phyloP scores from a whole-genome alignment of 2,888 invertebrate genomes.

The Ferdinandea cuprea region DNA sequence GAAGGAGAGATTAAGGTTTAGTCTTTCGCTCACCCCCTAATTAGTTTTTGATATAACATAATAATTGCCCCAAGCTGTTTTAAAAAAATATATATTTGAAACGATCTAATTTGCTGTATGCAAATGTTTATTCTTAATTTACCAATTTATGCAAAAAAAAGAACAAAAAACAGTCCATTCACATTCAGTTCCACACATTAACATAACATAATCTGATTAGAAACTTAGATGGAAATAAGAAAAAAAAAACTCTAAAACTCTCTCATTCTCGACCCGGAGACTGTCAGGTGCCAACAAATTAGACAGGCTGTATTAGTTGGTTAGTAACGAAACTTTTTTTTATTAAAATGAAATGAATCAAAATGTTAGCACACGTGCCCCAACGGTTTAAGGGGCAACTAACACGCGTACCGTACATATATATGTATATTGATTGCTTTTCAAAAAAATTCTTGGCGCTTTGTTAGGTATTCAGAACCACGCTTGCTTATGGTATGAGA shows the following conservation, averaged over 20 bases:
- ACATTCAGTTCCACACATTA: neutral
- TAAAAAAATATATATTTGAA: no score
- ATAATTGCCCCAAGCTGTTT: no score
- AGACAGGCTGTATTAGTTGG: neutral
- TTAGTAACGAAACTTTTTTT: neutral
- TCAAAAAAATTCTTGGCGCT: neutral
- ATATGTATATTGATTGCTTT: neutral
- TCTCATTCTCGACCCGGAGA: neutral
- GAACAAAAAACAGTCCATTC: neutral
- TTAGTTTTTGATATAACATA: no score
- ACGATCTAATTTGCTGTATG: no score
- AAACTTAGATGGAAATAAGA: neutral
- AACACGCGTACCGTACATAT: no score
- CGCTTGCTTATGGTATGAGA: conserved; percentile 16
- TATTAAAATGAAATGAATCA: neutral
- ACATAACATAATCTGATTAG: neutral
- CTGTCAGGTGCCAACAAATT: neutral
- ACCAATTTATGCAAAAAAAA: conserved; percentile 6
- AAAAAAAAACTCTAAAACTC: neutral
- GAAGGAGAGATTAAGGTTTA: no score
- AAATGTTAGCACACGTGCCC: conserved; percentile 25
- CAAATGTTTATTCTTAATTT: neutral
- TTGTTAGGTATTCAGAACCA: conserved; percentile 43
- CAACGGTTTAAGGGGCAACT: no score
- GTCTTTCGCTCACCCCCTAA: no score